Conservation (phyloP, 2,113 vertebrate species). For the Otis tarda region DNA sequence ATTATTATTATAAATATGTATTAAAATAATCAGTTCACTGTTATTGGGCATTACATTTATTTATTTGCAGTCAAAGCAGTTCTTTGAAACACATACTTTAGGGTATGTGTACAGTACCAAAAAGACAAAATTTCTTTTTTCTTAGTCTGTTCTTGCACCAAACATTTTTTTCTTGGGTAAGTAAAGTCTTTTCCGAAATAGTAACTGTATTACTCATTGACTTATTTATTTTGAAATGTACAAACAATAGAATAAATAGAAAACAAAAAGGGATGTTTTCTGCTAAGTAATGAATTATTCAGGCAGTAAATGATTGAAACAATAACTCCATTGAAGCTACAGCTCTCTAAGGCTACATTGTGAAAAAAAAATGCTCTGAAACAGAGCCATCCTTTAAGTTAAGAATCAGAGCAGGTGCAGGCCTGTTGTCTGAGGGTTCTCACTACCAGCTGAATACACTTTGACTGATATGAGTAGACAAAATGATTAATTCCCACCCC, state of each 20-base stretch:
- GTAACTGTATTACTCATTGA: not conserved
- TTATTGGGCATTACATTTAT: conserved; percentile 6
- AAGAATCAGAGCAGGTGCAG: conserved; percentile 55
- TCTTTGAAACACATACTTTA: conserved; percentile 9
- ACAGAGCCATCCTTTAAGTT: conserved; percentile 42
- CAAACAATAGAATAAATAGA: conserved; percentile 14
- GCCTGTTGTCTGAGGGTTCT: not conserved
- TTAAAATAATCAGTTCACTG: conserved; percentile 15
- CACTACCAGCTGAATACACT: not conserved
- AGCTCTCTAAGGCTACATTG: not conserved
- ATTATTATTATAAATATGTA: not conserved
- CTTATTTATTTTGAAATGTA: conserved; percentile 24
- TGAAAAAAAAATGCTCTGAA: conserved; percentile 7
- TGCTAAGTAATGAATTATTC: conserved; percentile 66
- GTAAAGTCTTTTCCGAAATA: not conserved
- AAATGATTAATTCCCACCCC: not conserved
- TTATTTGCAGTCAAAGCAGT: conserved; percentile 37
- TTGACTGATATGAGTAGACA: conserved; percentile 19
- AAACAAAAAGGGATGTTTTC: conserved; percentile 34
- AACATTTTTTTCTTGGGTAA: not conserved
- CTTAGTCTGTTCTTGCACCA: not conserved
- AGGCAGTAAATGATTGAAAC: conserved; percentile 44
- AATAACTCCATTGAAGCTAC: conserved; percentile 41
- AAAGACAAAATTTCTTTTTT: not conserved
- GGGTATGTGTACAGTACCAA: not conserved